Conservation (phyloP, 2,797 vertebrate genomes). For the Platalea minor region DNA sequence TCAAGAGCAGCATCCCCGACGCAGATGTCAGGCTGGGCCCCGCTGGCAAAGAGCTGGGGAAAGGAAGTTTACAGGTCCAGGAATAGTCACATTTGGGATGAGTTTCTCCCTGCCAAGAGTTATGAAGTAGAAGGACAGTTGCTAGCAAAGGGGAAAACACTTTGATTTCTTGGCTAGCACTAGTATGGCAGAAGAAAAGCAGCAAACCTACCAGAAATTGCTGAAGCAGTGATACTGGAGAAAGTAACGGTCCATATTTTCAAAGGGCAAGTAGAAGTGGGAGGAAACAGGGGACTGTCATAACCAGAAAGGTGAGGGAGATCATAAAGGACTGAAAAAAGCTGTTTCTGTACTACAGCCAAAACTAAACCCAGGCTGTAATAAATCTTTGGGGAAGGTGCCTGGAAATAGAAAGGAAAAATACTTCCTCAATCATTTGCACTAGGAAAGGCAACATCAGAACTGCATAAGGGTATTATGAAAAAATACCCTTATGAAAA, state of each 20-base stretch:
- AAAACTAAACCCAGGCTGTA: neutral
- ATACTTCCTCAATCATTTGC: neutral
- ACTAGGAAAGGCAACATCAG: neutral
- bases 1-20: neutral
- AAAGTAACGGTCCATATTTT: neutral
- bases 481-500: neutral
- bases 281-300: neutral
- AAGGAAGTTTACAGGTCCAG: neutral
- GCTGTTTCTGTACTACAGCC: neutral
- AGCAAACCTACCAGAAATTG: neutral
- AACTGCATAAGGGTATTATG: neutral
- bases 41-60: neutral
- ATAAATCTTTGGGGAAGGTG: neutral
- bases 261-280: neutral
- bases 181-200: neutral
- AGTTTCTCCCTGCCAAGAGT: neutral
- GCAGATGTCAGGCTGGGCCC: neutral
- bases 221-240: neutral
- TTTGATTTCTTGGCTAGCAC: neutral
- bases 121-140: neutral
- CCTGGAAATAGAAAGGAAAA: neutral
- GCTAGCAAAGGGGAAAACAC: neutral
- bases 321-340: neutral
- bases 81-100: accelerated
- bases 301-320: neutral